Conservation (phyloP, 2,888 invertebrate species). For the Drosophila mulleri region DNA sequence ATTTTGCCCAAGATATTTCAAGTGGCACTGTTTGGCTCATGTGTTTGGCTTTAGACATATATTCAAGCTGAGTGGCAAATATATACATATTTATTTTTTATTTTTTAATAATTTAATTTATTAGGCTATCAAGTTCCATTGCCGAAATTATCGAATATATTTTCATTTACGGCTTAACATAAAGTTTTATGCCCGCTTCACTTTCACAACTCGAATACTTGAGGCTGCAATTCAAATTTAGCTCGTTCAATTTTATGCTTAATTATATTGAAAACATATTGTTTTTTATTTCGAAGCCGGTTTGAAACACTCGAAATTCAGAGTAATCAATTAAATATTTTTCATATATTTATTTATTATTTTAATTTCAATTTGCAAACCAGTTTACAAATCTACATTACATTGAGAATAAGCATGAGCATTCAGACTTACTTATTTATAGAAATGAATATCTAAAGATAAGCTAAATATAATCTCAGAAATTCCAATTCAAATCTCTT, state of each 20-base stretch:
- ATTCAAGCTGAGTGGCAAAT: background rate
- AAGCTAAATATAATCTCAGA: background rate
- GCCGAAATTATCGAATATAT: background rate
- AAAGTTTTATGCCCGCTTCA: background rate
- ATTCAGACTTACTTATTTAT: background rate
- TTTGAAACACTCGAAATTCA: background rate
- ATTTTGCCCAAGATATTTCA: background rate
- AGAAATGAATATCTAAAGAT: background rate
- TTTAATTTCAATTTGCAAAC: background rate
- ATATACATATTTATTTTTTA: no score
- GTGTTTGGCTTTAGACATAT: background rate
- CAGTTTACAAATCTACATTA: conserved; percentile 1
- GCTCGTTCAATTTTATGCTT: background rate
- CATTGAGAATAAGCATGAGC: background rate
- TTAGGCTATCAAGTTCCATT: background rate
- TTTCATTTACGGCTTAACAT: conserved; percentile 25
- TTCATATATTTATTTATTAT: background rate
- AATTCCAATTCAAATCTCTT: background rate
- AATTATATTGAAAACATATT: background rate
- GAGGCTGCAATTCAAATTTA: background rate
- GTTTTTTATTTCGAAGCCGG: background rate
- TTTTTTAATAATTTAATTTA: background rate
- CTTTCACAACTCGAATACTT: background rate
- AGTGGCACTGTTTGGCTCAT: background rate
- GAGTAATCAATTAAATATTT: background rate